A percentile compares a stretch with the other conserved stretches of the same genome.
These are phyloP conservation scores for Cyrtodaria siliqua DNA, from an alignment of 2,888 invertebrate species.

Conservation along the genomic window DNA sequence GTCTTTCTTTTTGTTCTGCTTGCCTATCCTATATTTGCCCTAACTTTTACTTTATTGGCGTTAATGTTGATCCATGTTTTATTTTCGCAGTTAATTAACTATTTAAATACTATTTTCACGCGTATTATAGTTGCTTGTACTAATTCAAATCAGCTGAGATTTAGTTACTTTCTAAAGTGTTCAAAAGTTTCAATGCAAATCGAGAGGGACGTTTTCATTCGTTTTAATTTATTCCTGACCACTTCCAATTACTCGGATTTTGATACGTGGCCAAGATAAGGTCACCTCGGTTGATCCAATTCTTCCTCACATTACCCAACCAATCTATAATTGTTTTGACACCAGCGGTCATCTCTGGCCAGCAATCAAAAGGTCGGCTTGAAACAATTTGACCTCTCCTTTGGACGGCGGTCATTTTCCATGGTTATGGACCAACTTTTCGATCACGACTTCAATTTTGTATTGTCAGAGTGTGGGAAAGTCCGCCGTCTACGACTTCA, in stretches of 20 bases:
- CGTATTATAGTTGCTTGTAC: no score
- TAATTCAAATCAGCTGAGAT: no score
- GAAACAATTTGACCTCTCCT: slow-evolving; percentile 41
- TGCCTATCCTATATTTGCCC: no score
- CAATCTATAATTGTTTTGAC: slow-evolving; percentile 60
- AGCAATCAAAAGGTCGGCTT: slow-evolving; percentile 33
- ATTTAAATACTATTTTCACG: no score
- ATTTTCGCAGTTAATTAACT: no score
- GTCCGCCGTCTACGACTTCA: slow-evolving; percentile 38
- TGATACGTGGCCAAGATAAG: slow-evolving; percentile 39
- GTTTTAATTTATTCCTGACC: slow-evolving; percentile 37
- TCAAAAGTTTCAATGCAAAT: slow-evolving; percentile 16
- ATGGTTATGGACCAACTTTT: slow-evolving; percentile 4
- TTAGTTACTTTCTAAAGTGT: no score
- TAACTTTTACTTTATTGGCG: no score
- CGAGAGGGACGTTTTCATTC: slow-evolving; percentile 22
- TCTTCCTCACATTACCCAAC: slow-evolving; percentile 47
- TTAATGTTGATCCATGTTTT: no score
- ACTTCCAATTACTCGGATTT: slow-evolving; percentile 10
- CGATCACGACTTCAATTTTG: slow-evolving; percentile 10
- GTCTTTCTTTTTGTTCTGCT: no score
- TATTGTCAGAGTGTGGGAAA: slow-evolving; percentile 61
- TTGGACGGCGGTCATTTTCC: slow-evolving; percentile 24
- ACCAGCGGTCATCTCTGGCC: slow-evolving; percentile 42
- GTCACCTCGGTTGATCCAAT: slow-evolving; percentile 14